Conservation (phyloP, 2,888 invertebrate genomes). For the Pollenia griseotomentosa region DNA sequence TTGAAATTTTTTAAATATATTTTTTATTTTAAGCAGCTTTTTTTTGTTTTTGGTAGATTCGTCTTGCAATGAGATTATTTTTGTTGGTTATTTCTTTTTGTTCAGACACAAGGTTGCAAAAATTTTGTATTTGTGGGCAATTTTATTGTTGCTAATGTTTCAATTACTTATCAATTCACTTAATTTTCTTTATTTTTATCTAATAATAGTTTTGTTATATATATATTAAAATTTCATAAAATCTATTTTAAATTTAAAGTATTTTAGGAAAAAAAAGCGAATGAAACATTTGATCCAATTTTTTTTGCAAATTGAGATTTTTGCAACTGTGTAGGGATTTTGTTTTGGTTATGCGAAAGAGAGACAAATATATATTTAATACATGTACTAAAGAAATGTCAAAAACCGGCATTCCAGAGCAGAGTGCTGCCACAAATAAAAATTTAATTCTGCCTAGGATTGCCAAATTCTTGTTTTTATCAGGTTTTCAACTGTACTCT, state of each 20-base stretch:
- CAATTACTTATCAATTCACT: not conserved
- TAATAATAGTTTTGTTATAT: not conserved
- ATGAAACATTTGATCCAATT: not conserved
- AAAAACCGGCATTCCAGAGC: constrained; percentile 29
- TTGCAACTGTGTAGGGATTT: constrained; percentile 73
- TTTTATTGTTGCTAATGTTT: not conserved
- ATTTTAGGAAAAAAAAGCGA: not conserved
- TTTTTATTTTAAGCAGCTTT: constrained; percentile 36
- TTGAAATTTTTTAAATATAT: constrained; percentile 1
- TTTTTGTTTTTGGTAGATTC: constrained; percentile 41
- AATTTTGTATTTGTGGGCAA: not conserved
- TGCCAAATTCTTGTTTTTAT: too few species aligned
- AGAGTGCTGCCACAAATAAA: constrained; percentile 14
- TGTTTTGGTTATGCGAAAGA: constrained; percentile 56
- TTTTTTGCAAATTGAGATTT: constrained; percentile 52
- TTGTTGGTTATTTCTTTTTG: constrained; percentile 62
- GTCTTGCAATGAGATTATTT: constrained; percentile 59
- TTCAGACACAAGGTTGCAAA: constrained; percentile 67
- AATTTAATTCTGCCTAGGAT: not conserved
- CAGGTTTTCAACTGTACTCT: too few species aligned
- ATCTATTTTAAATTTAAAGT: constrained; percentile 12
- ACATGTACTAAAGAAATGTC: constrained; percentile 11
- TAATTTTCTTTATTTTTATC: not conserved
- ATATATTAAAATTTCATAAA: not conserved
- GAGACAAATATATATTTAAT: not conserved